Evolutionary conservation across 2,797 vertebrate species (phyloP).

Genomic region (Eulemur mongoz): DNA sequence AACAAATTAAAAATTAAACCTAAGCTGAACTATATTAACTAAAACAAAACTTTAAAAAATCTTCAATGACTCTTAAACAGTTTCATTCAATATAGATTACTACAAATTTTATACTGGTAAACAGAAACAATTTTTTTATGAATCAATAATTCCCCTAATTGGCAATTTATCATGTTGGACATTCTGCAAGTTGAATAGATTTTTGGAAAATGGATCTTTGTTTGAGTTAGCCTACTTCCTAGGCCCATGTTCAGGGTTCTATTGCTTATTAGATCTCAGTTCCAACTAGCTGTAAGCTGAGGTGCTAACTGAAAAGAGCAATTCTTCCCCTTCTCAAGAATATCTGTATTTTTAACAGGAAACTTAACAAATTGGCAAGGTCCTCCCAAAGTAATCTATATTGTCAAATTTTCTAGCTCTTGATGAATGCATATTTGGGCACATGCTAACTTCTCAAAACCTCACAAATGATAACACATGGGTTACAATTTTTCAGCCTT

Average conservation of each 20-base stretch:
- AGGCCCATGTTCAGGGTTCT: not conserved
- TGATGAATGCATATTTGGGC: not conserved
- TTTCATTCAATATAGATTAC: conserved; percentile 3
- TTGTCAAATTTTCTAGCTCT: not conserved
- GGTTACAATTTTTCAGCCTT: not conserved
- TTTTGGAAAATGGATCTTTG: conserved; percentile 26
- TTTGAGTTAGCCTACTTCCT: conserved; percentile 38
- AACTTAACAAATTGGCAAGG: conserved; percentile 1
- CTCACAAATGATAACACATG: not conserved
- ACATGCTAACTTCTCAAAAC: not conserved
- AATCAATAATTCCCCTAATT: not conserved
- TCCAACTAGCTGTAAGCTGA: conserved; percentile 15
- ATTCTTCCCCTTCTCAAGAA: not conserved
- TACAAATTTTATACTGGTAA: conserved; percentile 24
- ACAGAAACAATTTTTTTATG: not conserved
- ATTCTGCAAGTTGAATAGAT: not conserved
- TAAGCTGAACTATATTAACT: conserved; percentile 4
- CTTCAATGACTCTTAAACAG: not conserved
- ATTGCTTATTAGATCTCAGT: conserved; percentile 3
- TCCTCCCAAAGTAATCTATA: not conserved
- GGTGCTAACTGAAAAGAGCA: not conserved
- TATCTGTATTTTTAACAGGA: conserved; percentile 12
- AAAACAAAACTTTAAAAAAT: conserved; percentile 16
- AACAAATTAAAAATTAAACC: conserved; percentile 40
- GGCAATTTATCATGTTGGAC: not conserved